Evolutionary conservation across 2,888 invertebrate species (phyloP), one percentile per base, ranked within the genome.

Genomic region (Sussaba pulchella): DNA sequence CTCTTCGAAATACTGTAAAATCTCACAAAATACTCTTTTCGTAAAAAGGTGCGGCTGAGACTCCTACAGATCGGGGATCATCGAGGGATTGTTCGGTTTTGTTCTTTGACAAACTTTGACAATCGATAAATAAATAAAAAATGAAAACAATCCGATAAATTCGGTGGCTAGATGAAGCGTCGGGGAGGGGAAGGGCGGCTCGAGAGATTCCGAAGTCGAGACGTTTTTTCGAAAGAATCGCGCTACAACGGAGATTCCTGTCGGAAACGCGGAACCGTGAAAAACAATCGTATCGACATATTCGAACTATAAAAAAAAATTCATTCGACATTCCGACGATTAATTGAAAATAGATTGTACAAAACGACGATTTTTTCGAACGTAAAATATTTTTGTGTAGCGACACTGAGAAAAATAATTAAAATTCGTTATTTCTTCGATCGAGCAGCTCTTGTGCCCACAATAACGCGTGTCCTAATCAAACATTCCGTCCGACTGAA

Each of bases 1-100:
- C 88, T 90, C 88, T 86, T 90, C 89, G 87, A 92, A 92, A 92
- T 92, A 92, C 91, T 92, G 92, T 91, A 91, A 76, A 91, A 91
- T 91, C 89, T 91, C 90, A 91, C 88, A 91, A 91, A 92, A 92
- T 91, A 92, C 89, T 91, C 87, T 88, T 89, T 85, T 89, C 85
- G 86, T 89, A 88, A 90, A 87, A 87, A 85, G 83, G 85, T 75
- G 83, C 84, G 83, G 85, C 85, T 85, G 86, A 86, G 83, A 85
- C 82, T 84, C 80, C 85, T 85, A 84, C 71, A 78, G 79, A 64
- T 85, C 75, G 83, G 85, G 6, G 83, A 82, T 83, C 61, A 52
- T 36, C 41, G 64, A 17, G 17, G 45, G 19, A 6, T 17, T 12
- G 6, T 24, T 24, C 26, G 36, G 12, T 39, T 12, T 72, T 52